Evolutionary conservation across 2,113 vertebrate species (phyloP).

Genomic region (Pteropus alecto): DNA sequence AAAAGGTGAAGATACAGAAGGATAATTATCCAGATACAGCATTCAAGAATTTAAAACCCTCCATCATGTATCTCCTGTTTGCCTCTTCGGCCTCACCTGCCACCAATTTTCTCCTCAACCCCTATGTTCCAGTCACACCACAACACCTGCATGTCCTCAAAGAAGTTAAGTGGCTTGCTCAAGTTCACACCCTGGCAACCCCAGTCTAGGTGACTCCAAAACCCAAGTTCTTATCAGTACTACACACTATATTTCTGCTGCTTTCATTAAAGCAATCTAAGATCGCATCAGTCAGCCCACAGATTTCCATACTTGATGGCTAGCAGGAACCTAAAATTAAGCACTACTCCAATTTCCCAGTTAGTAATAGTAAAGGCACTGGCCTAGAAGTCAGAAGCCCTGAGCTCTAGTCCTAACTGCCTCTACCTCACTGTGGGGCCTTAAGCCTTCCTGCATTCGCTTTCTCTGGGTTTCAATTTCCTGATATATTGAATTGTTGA

Average conservation of each 20-base stretch:
- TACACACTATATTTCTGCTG: neutral
- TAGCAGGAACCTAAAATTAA: neutral
- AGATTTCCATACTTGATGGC: neutral
- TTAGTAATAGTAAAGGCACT: neutral
- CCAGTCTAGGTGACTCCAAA: neutral
- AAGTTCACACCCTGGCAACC: neutral
- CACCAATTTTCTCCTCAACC: neutral
- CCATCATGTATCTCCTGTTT: neutral
- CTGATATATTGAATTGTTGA: neutral
- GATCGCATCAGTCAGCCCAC: neutral
- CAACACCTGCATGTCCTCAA: neutral
- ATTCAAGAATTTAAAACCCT: neutral
- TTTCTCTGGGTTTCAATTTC: neutral
- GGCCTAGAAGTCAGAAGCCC: neutral
- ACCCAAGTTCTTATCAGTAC: neutral
- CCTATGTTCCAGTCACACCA: neutral
- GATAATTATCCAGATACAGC: neutral
- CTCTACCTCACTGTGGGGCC: neutral
- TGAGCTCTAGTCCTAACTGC: neutral
- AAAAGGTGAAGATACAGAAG: neutral
- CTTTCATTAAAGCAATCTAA: neutral
- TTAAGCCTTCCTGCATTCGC: neutral
- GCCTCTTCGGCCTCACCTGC: neutral
- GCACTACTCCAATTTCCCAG: neutral
- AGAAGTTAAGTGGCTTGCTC: neutral